Conservation (phyloP, 2,113 vertebrate genomes). For the Ageneiosus marmoratus region DNA sequence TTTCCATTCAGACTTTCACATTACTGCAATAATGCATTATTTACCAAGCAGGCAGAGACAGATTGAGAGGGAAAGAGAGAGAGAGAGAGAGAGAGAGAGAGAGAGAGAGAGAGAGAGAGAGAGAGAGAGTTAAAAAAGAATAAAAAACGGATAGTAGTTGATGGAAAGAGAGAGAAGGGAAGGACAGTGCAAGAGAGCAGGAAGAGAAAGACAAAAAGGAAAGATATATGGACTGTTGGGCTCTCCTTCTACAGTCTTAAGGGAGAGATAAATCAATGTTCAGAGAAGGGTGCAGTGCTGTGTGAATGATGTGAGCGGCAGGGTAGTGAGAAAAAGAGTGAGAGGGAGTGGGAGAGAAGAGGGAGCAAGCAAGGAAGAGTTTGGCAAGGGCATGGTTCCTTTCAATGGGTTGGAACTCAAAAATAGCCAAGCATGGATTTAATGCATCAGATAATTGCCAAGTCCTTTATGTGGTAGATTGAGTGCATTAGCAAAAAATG, state of each 20-base stretch:
- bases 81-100: not conserved
- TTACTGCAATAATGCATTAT: slow-evolving; percentile 24
- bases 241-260: slow-evolving; percentile 61
- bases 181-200: slow-evolving; percentile 28
- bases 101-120: not conserved
- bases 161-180: slow-evolving; percentile 31
- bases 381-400: not conserved
- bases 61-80: not conserved
- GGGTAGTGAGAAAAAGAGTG: not conserved
- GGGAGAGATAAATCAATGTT: slow-evolving; percentile 53
- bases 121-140: not conserved
- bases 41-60: slow-evolving; percentile 5
- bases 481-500: not conserved
- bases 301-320: slow-evolving; percentile 64
- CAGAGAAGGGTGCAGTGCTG: slow-evolving; percentile 71
- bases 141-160: slow-evolving; percentile 23
- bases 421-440: slow-evolving; percentile 3
- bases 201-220: slow-evolving; percentile 26
- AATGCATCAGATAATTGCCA: slow-evolving; percentile 26
- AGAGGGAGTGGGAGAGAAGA: not conserved
- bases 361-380: not conserved
- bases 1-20: slow-evolving; percentile 33
- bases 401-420: not conserved
- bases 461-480: slow-evolving; percentile 1
- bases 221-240: slow-evolving; percentile 67